phyloP scores from a whole-genome alignment of 1,140 invertebrate species.

The Mizuhopecten yessoensis region DNA sequence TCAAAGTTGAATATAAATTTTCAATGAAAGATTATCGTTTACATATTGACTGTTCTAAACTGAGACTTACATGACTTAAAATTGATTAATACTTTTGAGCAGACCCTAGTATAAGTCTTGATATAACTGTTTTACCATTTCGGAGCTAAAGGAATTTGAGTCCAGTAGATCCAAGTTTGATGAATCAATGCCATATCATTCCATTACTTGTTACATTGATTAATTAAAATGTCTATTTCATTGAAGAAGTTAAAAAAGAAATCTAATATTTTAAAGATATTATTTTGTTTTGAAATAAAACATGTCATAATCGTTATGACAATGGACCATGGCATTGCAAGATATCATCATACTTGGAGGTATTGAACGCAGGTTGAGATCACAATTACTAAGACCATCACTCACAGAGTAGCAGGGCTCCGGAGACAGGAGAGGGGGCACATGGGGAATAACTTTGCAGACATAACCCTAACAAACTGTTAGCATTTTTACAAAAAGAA shows the following conservation, averaged over 20 bases:
- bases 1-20: not conserved
- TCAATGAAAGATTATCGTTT: not conserved
- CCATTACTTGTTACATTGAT: too few relatives aligned
- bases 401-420: not conserved
- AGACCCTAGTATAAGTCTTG: not conserved
- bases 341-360: not conserved
- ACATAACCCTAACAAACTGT: not conserved
- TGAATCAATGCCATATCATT: too few relatives aligned
- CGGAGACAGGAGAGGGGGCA: not conserved
- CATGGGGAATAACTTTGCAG: not conserved
- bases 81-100: too few relatives aligned
- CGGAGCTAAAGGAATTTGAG: not conserved
- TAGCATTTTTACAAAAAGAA: not conserved
- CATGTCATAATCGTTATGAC: too few relatives aligned
- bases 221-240: too few relatives aligned
- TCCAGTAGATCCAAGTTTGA: not conserved
- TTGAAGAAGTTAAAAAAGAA: too few relatives aligned
- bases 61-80: not conserved
- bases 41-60: not conserved
- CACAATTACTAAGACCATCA: conserved; percentile 7
- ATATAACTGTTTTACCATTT: not conserved
- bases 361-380: not conserved
- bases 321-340: not conserved
- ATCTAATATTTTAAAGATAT: too few relatives aligned
- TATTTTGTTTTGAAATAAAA: too few relatives aligned